Evolutionary conservation across 2,797 vertebrate species (phyloP).

Genomic region (Notoglanidium macrostoma): DNA sequence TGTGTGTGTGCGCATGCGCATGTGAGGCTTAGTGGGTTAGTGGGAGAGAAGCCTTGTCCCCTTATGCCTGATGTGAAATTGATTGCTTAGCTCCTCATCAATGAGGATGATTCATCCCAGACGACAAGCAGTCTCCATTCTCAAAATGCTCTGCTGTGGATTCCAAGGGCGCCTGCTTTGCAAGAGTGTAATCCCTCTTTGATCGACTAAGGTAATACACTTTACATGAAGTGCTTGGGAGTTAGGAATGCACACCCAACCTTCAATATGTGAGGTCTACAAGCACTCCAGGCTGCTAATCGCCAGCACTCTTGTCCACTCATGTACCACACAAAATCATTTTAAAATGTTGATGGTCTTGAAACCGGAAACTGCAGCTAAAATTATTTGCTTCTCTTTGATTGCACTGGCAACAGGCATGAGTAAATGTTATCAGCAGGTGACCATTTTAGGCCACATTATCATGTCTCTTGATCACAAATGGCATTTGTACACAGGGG

Average conservation of each 20-base stretch:
- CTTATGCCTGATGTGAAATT: slow-evolving; percentile 68
- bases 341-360: slow-evolving; percentile 8
- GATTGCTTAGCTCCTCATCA: slow-evolving; percentile 77
- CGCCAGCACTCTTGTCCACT: slow-evolving; percentile 24
- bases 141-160: slow-evolving; percentile 37
- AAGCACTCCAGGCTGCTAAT: slow-evolving; percentile 23
- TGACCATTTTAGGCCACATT: background rate
- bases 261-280: slow-evolving; percentile 18
- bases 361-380: slow-evolving; percentile 10
- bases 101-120: slow-evolving; percentile 75
- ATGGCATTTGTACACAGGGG: slow-evolving; percentile 33
- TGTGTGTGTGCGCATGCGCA: slow-evolving; percentile 33
- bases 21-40: slow-evolving; percentile 40
- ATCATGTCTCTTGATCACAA: slow-evolving; percentile 31
- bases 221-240: slow-evolving; percentile 27
- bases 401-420: background rate
- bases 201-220: slow-evolving; percentile 45
- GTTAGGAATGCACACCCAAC: slow-evolving; percentile 15
- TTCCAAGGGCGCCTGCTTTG: slow-evolving; percentile 50
- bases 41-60: slow-evolving; percentile 57
- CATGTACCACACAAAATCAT: slow-evolving; percentile 6
- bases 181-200: slow-evolving; percentile 36
- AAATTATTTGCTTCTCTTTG: background rate
- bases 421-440: slow-evolving; percentile 28
- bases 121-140: slow-evolving; percentile 67